A percentile compares a stretch with the other conserved stretches of the same genome.
phyloP scores from a whole-genome alignment of 2,113 vertebrate genomes.

The Leucosticte australis region DNA sequence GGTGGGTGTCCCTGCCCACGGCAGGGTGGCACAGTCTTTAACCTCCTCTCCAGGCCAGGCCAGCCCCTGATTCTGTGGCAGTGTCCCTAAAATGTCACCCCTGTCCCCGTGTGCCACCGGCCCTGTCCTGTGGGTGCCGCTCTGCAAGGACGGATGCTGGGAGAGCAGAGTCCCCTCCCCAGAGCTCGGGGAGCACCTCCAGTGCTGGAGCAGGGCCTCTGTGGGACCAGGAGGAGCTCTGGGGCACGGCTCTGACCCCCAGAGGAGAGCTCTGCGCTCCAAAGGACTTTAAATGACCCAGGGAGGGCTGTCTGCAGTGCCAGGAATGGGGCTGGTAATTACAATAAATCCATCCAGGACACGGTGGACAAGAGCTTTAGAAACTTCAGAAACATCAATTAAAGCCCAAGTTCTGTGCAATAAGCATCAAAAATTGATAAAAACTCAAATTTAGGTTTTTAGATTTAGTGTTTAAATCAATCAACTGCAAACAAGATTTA shows the following conservation, averaged over 20 bases:
- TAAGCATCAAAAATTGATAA: constrained; percentile 89
- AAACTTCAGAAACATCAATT: constrained; percentile 87
- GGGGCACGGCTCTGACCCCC: neutral
- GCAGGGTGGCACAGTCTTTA: rapidly evolving
- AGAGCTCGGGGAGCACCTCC: neutral
- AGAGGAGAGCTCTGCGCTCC: neutral
- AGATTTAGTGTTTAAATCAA: constrained; percentile 97
- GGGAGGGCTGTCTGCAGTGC: constrained; percentile 35
- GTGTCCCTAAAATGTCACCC: rapidly evolving
- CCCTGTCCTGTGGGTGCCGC: rapidly evolving
- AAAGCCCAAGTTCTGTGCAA: constrained; percentile 83
- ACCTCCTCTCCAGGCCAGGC: rapidly evolving
- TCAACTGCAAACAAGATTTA: constrained; percentile 99
- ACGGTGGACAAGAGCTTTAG: constrained; percentile 77
- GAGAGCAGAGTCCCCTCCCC: neutral
- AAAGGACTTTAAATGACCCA: constrained; percentile 23
- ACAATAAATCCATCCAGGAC: constrained; percentile 75
- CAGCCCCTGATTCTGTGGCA: rapidly evolving
- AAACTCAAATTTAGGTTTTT: constrained; percentile 86
- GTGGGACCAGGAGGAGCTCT: neutral
- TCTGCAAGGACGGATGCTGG: rapidly evolving
- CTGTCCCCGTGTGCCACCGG: rapidly evolving
- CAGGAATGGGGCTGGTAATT: constrained; percentile 68
- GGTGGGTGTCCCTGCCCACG: neutral
- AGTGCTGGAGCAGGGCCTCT: neutral